Evolutionary conservation across 2,797 vertebrate species (phyloP).

Genomic region (Aratinga solstitialis): DNA sequence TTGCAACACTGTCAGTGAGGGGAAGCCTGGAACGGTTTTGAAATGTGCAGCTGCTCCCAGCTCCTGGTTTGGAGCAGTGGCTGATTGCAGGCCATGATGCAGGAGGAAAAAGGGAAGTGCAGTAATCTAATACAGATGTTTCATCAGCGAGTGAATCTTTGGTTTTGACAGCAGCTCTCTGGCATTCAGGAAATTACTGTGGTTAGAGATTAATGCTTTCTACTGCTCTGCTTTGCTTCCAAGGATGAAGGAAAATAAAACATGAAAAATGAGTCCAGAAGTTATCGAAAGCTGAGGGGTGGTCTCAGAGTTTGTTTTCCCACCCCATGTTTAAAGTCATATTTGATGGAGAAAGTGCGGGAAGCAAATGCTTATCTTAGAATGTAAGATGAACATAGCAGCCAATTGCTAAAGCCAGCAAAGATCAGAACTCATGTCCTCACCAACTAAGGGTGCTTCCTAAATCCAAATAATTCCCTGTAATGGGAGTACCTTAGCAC

Average conservation of each 20-base stretch:
- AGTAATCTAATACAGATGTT: slow-evolving; percentile 53
- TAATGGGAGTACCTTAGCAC: neutral
- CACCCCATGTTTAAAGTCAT: neutral
- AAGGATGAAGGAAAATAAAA: slow-evolving; percentile 15
- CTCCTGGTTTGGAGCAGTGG: slow-evolving; percentile 22
- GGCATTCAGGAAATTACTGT: slow-evolving; percentile 58
- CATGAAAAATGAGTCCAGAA: neutral
- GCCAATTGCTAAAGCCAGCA: neutral
- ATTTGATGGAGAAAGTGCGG: neutral
- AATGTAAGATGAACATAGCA: neutral
- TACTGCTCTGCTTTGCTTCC: slow-evolving; percentile 2
- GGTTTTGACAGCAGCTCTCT: slow-evolving; percentile 42
- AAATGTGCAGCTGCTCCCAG: neutral
- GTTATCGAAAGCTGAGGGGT: neutral
- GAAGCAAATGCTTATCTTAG: neutral
- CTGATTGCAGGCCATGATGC: neutral
- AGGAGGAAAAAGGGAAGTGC: neutral
- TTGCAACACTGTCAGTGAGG: neutral
- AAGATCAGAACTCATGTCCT: neutral
- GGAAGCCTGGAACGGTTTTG: neutral
- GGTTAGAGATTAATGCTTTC: slow-evolving; percentile 38
- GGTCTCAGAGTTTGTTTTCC: neutral
- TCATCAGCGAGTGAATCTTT: slow-evolving; percentile 2
- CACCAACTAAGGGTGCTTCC: neutral
- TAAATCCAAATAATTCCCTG: neutral